phyloP scores from a whole-genome alignment of 2,888 invertebrate genomes.

The Epinotia bilunana region DNA sequence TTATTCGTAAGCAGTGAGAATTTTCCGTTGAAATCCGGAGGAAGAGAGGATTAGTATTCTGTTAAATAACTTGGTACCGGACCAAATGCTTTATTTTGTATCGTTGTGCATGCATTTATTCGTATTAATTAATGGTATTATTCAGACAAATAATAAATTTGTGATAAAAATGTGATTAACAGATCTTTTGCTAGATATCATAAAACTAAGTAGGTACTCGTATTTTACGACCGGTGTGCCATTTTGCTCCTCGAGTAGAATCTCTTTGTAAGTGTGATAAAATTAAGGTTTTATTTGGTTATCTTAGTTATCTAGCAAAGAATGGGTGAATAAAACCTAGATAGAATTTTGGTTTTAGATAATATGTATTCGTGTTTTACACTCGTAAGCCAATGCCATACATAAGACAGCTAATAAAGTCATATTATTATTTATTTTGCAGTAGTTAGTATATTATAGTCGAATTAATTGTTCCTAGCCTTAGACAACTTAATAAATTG shows the following conservation, averaged over 20 bases:
- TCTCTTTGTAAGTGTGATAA: background rate
- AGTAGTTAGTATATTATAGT: constrained; percentile 21
- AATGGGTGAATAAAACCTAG: background rate
- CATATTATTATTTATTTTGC: constrained; percentile 32
- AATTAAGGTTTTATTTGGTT: background rate
- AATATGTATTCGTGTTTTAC: constrained; percentile 17
- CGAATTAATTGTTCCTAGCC: constrained; percentile 43
- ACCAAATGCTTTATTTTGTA: constrained; percentile 10
- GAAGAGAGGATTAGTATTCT: background rate
- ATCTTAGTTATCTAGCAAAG: background rate
- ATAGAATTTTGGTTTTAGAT: constrained; percentile 32
- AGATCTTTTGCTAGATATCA: constrained; percentile 15
- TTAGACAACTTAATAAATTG: background rate
- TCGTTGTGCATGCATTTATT: constrained; percentile 37
- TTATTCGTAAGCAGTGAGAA: background rate
- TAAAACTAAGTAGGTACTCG: background rate
- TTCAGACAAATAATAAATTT: constrained; percentile 30
- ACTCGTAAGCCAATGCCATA: constrained; percentile 31
- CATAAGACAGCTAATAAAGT: constrained; percentile 28
- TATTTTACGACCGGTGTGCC: constrained; percentile 9
- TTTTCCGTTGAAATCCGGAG: background rate
- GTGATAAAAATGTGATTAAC: constrained; percentile 42
- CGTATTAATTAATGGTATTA: constrained; percentile 21
- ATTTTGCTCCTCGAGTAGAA: background rate
- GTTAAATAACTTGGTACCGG: background rate